Percentiles rank a stretch among this genome's conserved stretches.
These are phyloP conservation scores for Zeugodacus cucurbitae DNA, from an alignment of 1,140 invertebrate genomes.

Conservation along the genomic window DNA sequence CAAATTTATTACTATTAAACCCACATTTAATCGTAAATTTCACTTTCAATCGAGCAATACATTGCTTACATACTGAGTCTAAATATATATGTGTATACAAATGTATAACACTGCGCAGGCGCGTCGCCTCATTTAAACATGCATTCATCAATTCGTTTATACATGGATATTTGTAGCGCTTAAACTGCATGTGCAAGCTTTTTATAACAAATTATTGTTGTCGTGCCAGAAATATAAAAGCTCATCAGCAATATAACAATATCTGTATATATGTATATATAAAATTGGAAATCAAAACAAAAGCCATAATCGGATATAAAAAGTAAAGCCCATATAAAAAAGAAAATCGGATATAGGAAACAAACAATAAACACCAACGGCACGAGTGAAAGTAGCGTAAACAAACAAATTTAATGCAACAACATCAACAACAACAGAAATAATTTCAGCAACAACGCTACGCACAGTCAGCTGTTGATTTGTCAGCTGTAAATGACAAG, in stretches of 20 bases:
- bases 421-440: not conserved
- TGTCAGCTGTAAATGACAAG: not conserved
- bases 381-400: conserved; percentile 18
- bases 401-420: not conserved
- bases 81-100: not conserved
- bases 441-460: not conserved
- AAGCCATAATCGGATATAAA: conserved; percentile 12
- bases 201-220: not conserved
- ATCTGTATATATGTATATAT: not conserved
- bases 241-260: not conserved
- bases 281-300: conserved; percentile 31
- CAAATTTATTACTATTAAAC: too few species aligned
- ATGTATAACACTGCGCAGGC: not conserved
- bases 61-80: not conserved
- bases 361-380: not conserved
- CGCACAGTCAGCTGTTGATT: conserved; percentile 11
- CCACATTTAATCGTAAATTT: not conserved
- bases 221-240: not conserved
- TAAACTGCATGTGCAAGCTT: not conserved
- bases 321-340: not conserved
- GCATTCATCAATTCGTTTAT: not conserved
- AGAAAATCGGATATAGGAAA: conserved; percentile 25
- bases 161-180: not conserved
- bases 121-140: not conserved
- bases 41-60: not conserved